Evolutionary conservation across 2,113 vertebrate species (phyloP).

Genomic region (Dendropsophus ebraccatus): DNA sequence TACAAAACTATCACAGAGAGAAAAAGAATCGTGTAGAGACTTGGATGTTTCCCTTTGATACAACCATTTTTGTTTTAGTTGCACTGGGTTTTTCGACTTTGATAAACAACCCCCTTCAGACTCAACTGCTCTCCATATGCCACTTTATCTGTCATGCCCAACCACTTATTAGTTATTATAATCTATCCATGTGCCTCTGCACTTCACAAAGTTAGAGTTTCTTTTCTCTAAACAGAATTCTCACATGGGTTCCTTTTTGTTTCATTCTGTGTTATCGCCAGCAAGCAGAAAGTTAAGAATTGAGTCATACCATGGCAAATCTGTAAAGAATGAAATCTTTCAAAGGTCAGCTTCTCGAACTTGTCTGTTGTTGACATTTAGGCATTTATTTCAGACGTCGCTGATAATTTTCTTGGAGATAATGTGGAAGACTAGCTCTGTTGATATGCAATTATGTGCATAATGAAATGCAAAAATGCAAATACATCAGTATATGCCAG

Average conservation of each 20-base stretch:
- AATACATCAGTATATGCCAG: conserved; percentile 84
- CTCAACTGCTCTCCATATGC: conserved; percentile 38
- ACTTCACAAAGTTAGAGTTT: conserved; percentile 61
- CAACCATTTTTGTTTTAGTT: conserved; percentile 29
- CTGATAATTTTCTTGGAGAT: conserved; percentile 91
- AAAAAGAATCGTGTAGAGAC: conserved; percentile 28
- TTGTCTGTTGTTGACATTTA: conserved; percentile 97
- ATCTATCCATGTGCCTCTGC: conserved; percentile 55
- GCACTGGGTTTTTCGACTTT: conserved; percentile 33
- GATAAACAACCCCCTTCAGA: conserved; percentile 48
- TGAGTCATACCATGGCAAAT: conserved; percentile 67
- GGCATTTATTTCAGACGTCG: conserved; percentile 89
- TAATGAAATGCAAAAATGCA: conserved; percentile 99
- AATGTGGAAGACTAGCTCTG: conserved; percentile 84
- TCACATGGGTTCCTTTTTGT: conserved; percentile 54
- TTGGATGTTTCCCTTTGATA: conserved; percentile 52
- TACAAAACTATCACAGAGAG: conserved; percentile 44
- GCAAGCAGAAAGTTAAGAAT: conserved; percentile 73
- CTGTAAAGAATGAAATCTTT: conserved; percentile 78
- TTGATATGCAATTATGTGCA: conserved; percentile 89
- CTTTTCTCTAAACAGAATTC: conserved; percentile 57
- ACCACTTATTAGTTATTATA: conserved; percentile 54
- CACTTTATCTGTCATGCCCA: conserved; percentile 54
- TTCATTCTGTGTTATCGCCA: conserved; percentile 73
- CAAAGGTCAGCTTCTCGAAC: conserved; percentile 92